Percentiles rank a stretch among this genome's conserved stretches.
Conservation (phyloP, 2,888 invertebrate species). For the Nomada ferruginata region DNA sequence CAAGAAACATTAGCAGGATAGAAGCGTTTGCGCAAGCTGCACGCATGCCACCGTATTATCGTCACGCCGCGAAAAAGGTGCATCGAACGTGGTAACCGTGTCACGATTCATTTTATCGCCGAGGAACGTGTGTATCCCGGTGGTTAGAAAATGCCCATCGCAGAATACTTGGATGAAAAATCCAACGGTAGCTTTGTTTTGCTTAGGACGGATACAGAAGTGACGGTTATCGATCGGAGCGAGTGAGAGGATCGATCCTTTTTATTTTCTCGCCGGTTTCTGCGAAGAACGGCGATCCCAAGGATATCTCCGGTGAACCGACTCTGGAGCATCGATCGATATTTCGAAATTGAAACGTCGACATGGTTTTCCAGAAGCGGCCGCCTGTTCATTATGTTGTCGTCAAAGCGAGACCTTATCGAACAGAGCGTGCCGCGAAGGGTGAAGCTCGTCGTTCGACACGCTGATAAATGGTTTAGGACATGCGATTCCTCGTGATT, state of each 20-base stretch:
- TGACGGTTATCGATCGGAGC: no score
- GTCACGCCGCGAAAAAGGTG: slow-evolving; percentile 47
- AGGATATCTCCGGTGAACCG: slow-evolving; percentile 15
- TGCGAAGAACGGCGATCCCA: not conserved
- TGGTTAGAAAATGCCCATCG: slow-evolving; percentile 29
- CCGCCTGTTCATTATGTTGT: slow-evolving; percentile 69
- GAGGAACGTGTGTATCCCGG: slow-evolving; percentile 6
- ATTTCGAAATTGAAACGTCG: slow-evolving; percentile 69
- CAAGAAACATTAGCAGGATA: slow-evolving; percentile 27
- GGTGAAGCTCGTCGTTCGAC: slow-evolving; percentile 62
- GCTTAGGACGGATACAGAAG: not conserved
- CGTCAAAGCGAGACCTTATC: slow-evolving; percentile 64
- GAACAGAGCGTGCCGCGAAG: slow-evolving; percentile 40
- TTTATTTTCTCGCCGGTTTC: not conserved
- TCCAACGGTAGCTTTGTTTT: not conserved
- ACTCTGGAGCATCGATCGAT: slow-evolving; percentile 26
- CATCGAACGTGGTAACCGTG: slow-evolving; percentile 35
- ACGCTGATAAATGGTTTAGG: slow-evolving; percentile 72
- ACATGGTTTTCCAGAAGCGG: slow-evolving; percentile 65
- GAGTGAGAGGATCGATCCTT: slow-evolving; percentile 28
- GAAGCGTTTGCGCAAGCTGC: slow-evolving; percentile 39
- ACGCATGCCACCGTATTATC: slow-evolving; percentile 53
- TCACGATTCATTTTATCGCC: slow-evolving; percentile 44
- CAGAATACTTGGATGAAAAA: not conserved
- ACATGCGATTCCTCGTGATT: slow-evolving; percentile 73